A percentile compares a stretch with the other conserved stretches of the same genome.
Conservation (phyloP, 2,888 invertebrate species). For the Megamerina dolium region DNA sequence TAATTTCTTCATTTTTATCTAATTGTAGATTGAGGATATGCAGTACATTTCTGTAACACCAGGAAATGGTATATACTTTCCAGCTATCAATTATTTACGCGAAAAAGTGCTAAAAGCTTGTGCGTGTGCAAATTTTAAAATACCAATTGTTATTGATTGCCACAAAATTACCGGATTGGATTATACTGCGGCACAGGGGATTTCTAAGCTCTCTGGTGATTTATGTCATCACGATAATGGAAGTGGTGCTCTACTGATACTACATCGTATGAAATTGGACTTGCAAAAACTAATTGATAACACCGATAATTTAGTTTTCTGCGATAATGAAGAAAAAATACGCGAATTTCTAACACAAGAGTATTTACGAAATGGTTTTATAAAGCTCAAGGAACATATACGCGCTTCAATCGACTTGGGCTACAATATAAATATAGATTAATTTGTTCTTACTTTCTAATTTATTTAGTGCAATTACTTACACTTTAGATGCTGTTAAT, state of each 20-base stretch:
- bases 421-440: constrained; percentile 44
- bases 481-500: no score
- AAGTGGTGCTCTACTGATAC: constrained; percentile 35
- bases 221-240: constrained; percentile 29
- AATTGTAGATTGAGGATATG: constrained; percentile 50
- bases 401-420: constrained; percentile 48
- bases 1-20: not conserved
- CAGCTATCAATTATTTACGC: constrained; percentile 63
- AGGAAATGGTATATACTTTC: constrained; percentile 64
- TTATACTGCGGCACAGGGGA: constrained; percentile 59
- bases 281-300: constrained; percentile 41
- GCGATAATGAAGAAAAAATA: constrained; percentile 39
- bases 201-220: constrained; percentile 42
- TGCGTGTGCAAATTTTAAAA: constrained; percentile 47
- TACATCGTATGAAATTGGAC: constrained; percentile 34
- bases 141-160: constrained; percentile 62
- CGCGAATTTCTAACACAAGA: constrained; percentile 45
- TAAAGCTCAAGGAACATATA: constrained; percentile 45
- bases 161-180: constrained; percentile 61
- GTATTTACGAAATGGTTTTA: constrained; percentile 42
- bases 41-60: constrained; percentile 60
- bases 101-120: constrained; percentile 55
- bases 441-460: constrained; percentile 12
- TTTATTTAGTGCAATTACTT: constrained; percentile 14
- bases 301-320: constrained; percentile 44